Conservation (phyloP, 2,113 vertebrate genomes). For the Lasiurus borealis region DNA sequence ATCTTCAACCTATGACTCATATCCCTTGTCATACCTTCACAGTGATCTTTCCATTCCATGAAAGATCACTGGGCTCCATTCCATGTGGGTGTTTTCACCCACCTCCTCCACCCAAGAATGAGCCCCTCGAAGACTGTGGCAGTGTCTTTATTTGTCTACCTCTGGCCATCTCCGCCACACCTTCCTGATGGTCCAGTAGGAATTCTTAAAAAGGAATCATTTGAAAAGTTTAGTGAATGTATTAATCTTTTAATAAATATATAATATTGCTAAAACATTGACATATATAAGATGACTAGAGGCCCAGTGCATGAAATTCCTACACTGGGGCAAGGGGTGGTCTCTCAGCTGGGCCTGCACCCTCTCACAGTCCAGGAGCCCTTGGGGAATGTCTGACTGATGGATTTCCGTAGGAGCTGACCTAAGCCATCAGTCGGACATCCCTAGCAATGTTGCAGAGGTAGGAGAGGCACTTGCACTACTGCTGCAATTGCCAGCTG, state of each 20-base stretch:
- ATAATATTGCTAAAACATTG: neutral
- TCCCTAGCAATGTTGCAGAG: no score
- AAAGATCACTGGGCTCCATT: neutral
- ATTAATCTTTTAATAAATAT: conserved; percentile 9
- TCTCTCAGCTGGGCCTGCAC: no score
- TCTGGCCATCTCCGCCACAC: neutral
- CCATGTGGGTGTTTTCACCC: neutral
- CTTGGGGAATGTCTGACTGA: no score
- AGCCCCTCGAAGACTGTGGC: neutral
- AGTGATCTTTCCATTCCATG: neutral
- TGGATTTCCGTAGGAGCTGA: no score
- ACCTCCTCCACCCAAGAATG: neutral
- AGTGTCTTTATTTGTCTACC: neutral
- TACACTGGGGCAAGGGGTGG: no score
- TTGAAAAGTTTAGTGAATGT: neutral
- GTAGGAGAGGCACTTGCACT: no score
- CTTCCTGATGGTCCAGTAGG: neutral
- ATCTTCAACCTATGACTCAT: neutral
- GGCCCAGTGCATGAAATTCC: no score
- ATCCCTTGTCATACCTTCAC: neutral
- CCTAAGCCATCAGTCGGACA: no score
- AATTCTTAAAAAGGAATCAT: neutral
- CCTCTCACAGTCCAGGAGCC: no score
- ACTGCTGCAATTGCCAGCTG: no score
- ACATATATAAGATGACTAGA: neutral